phyloP scores from a whole-genome alignment of 2,113 vertebrate genomes.

The Nothoprocta perdicaria region DNA sequence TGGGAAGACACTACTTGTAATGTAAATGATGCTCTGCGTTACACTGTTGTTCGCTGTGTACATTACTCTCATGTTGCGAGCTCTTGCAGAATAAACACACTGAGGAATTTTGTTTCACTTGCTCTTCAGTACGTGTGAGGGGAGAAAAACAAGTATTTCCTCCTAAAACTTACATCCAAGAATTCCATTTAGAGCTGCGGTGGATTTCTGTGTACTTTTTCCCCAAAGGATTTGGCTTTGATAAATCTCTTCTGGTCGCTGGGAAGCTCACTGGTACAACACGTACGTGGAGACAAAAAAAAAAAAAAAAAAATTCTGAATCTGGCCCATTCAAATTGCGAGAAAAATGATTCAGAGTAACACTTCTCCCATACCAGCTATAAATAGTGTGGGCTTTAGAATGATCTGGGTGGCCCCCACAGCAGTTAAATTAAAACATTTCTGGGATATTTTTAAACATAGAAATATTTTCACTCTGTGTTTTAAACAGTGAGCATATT shows the following conservation, averaged over 20 bases:
- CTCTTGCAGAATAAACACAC: background rate
- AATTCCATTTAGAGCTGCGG: background rate
- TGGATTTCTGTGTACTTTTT: background rate
- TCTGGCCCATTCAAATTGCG: background rate
- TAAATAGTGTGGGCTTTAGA: background rate
- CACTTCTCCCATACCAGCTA: background rate
- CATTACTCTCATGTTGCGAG: rapidly evolving
- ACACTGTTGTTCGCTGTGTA: background rate
- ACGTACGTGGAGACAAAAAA: rapidly evolving
- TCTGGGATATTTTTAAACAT: background rate
- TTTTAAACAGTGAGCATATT: background rate
- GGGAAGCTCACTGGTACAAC: background rate
- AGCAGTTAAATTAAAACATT: background rate
- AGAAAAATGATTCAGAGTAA: background rate
- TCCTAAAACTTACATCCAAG: background rate
- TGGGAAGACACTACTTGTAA: background rate
- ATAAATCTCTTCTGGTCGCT: background rate
- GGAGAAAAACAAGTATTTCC: background rate
- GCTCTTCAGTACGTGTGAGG: rapidly evolving
- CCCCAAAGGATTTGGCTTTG: slow-evolving; percentile 7
- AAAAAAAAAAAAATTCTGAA: background rate
- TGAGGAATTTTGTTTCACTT: background rate
- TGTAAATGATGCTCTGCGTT: background rate
- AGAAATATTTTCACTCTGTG: background rate
- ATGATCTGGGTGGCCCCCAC: background rate